Base-by-base conservation (phyloP, 2,797 vertebrate genomes). In the Catostomus latipinnis region DNA sequence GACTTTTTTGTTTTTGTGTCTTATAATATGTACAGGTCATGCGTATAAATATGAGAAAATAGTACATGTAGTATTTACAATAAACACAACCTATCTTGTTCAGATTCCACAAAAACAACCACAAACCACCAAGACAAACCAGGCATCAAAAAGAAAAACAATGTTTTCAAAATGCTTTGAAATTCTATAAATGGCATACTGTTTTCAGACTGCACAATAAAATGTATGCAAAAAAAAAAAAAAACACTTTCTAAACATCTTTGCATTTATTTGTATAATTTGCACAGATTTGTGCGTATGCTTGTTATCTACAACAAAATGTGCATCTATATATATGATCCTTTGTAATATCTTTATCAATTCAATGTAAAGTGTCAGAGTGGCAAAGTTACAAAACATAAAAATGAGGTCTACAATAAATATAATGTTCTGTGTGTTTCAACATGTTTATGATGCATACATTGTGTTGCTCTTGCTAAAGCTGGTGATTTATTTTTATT, bases 21-120 rank as follows among this genome's bases (percentile, higher is more conserved):
- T 9, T 54, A 10, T n/a, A 63, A 46, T 73, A 52, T 80, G 62
- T 80, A 80, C 78, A 80, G 9, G 5, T 73, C 62, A 66, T 73
- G 76, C 60, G 56, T 67, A 73, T 67, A 73, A 80, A 82, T 68
- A 78, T 53, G 61, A 34, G 62, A 72, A 73, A 67, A 76, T 72
- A 66, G 16, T 73, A 65, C 61, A 80, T 14, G 12, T 79, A 50
- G 49, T 43, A 57, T 67, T 62, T 80, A 45, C 57, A 58, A 58
- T 58, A 58, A 16, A 54, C 50, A 77, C 46, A n/a, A 22, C 13
- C 43, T 4, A 65, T 46, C 43, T 14, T 13, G 46, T 65, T 48
- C n/a, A 11, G 67, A 49, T 43, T 45, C 6, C 18, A 78, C 49
- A 48, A 66, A 13, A 57, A 80, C 57, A 71, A 53, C 49, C 6